Percentiles rank a stretch among this genome's conserved stretches.
Conservation (phyloP, 2,888 invertebrate species). For the Crossocerus cetratus region DNA sequence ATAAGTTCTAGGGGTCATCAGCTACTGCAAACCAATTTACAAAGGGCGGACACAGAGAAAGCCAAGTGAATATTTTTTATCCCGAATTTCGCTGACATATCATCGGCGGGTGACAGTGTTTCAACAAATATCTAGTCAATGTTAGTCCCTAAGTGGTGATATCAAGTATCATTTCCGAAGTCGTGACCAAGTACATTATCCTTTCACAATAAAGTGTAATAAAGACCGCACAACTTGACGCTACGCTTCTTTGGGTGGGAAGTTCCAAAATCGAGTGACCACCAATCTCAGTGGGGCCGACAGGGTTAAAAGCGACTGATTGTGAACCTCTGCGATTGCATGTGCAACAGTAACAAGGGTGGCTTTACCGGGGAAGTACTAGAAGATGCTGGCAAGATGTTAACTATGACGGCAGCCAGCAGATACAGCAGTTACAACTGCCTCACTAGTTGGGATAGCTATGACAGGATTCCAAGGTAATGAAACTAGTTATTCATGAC, state of each 20-base stretch:
- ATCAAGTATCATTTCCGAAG: no score
- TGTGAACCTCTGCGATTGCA: not conserved
- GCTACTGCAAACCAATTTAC: no score
- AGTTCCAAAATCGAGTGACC: no score
- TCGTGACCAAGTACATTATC: no score
- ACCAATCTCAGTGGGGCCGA: not conserved
- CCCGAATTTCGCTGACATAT: not conserved
- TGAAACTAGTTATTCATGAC: conserved; percentile 12
- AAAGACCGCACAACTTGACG: no score
- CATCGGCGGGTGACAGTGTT: not conserved
- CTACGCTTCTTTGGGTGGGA: no score
- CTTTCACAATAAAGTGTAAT: no score
- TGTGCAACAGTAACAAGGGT: no score
- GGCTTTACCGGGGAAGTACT: not conserved
- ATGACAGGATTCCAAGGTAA: conserved; percentile 93
- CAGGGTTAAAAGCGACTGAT: conserved; percentile 1
- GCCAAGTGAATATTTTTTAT: not conserved
- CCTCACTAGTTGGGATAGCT: conserved; percentile 93
- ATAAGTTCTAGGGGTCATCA: no score
- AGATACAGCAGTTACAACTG: conserved; percentile 94
- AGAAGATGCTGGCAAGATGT: conserved; percentile 48
- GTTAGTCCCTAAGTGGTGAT: no score
- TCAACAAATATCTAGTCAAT: not conserved
- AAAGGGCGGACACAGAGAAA: no score
- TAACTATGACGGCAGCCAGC: conserved; percentile 84